These are phyloP conservation scores for Bergia sp. DNA, from an alignment of 92 coral and sea anemone species.

Conservation along the genomic window DNA sequence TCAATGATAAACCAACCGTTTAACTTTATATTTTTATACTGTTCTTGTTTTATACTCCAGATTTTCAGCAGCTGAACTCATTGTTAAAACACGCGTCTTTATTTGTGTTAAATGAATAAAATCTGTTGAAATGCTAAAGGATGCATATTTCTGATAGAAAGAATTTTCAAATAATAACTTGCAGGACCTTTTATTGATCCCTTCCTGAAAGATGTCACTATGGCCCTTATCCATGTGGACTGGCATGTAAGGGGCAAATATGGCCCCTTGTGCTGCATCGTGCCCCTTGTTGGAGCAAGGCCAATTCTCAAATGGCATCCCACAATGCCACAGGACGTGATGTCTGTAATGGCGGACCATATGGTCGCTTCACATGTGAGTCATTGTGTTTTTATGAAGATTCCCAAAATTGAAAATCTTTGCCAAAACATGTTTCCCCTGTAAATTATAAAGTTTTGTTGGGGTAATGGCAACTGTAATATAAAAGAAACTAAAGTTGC, in stretches of 20 bases:
- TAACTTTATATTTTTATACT: too few relatives aligned
- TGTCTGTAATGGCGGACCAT: slow-evolving; percentile 74
- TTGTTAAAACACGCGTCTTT: too few relatives aligned
- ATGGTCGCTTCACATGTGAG: slow-evolving; percentile 89
- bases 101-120: not conserved
- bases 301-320: slow-evolving; percentile 77
- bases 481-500: too few relatives aligned
- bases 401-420: not conserved
- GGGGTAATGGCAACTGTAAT: not conserved
- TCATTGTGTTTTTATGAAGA: not conserved
- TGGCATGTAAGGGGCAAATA: slow-evolving; percentile 93
- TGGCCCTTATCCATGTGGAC: slow-evolving; percentile 72
- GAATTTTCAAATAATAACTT: not conserved
- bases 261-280: slow-evolving; percentile 89
- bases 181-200: slow-evolving; percentile 64
- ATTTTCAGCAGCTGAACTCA: too few relatives aligned
- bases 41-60: too few relatives aligned
- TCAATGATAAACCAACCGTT: too few relatives aligned
- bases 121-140: not conserved
- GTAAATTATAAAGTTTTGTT: too few relatives aligned
- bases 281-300: slow-evolving; percentile 80
- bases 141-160: too few relatives aligned
- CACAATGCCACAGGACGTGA: slow-evolving; percentile 66
- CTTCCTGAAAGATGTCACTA: slow-evolving; percentile 69
- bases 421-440: not conserved